Evolutionary conservation across 2,888 invertebrate genomes (phyloP), one percentile per base, ranked within the genome.

Genomic region (Aproaerema taeniolella): DNA sequence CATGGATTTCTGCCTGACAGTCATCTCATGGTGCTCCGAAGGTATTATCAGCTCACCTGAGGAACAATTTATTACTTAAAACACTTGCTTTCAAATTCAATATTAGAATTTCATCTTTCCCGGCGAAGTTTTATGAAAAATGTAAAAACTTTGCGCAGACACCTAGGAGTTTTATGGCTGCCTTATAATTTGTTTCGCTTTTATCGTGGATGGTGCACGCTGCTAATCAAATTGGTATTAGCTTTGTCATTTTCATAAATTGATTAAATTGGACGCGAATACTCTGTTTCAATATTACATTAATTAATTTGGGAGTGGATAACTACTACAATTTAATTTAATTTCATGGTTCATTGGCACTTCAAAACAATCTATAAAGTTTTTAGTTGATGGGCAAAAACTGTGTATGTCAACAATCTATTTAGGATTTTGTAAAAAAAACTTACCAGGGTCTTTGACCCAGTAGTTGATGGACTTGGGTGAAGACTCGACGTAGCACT

Each of bases 381-480:
- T n/a, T n/a, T n/a, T n/a, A n/a, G n/a, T n/a, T n/a, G n/a, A n/a
- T n/a, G n/a, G n/a, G n/a, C n/a, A n/a, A n/a, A n/a, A n/a, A n/a
- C n/a, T n/a, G n/a, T n/a, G n/a, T n/a, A n/a, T n/a, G n/a, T n/a
- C n/a, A n/a, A n/a, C n/a, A n/a, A n/a, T n/a, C n/a, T n/a, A n/a
- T n/a, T n/a, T n/a, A n/a, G n/a, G n/a, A n/a, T n/a, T n/a, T n/a
- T n/a, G n/a, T n/a, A n/a, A n/a, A n/a, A n/a, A n/a, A n/a, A n/a
- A n/a, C 1, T 90, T 90, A 83, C 91, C 91, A 89, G 88, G 78
- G 72, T 94, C 94, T 81, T 92, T 91, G 60, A 93, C 91, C 95
- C 95, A 95, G 82, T 94, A 95, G 88, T 94, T 95, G 83, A 95
- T 95, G 64, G 94, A 93, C 87, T 92, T 94, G 36, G 95, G 95